Evolutionary conservation across 2,888 invertebrate species (phyloP).

Genomic region (Lepeophtheirus nordmannii): DNA sequence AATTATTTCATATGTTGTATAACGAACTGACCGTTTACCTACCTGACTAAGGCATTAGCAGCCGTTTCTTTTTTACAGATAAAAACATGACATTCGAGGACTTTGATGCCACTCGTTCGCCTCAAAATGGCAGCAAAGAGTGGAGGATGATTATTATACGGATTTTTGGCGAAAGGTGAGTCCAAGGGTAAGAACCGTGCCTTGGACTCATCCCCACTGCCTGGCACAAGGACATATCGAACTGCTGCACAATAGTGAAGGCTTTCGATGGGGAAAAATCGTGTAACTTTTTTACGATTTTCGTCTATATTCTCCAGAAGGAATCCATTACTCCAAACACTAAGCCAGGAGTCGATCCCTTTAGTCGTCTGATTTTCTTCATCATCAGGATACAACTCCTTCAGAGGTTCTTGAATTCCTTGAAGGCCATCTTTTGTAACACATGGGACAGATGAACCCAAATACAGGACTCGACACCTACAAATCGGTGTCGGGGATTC

Average conservation of each 20-base stretch:
- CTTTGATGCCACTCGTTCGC: slow-evolving; percentile 88
- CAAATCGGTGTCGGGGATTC: slow-evolving; percentile 60
- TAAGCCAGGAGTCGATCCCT: slow-evolving; percentile 88
- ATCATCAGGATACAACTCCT: slow-evolving; percentile 87
- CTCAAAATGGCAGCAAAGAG: slow-evolving; percentile 90
- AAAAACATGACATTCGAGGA: slow-evolving; percentile 95
- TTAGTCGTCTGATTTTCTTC: slow-evolving; percentile 56
- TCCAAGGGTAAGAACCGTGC: slow-evolving; percentile 82
- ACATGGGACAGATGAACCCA: slow-evolving; percentile 89
- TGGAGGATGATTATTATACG: slow-evolving; percentile 83
- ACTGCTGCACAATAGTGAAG: slow-evolving; percentile 92
- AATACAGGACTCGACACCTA: slow-evolving; percentile 85
- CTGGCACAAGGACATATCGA: slow-evolving; percentile 58
- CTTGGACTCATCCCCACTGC: slow-evolving; percentile 41
- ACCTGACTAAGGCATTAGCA: slow-evolving; percentile 77
- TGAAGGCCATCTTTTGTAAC: slow-evolving; percentile 94
- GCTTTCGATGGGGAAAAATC: slow-evolving; percentile 89
- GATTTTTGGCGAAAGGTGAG: slow-evolving; percentile 83
- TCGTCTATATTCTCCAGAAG: slow-evolving; percentile 85
- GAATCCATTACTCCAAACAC: slow-evolving; percentile 92
- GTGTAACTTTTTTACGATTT: slow-evolving; percentile 76
- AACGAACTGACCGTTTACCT: slow-evolving; percentile 6
- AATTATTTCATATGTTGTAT: no score
- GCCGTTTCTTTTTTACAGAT: slow-evolving; percentile 92
- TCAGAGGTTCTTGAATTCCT: slow-evolving; percentile 88